A percentile compares a stretch with the other conserved stretches of the same genome.
These are phyloP conservation scores for Achatina immaculata DNA, from an alignment of 1,140 invertebrate species.

Conservation along the genomic window DNA sequence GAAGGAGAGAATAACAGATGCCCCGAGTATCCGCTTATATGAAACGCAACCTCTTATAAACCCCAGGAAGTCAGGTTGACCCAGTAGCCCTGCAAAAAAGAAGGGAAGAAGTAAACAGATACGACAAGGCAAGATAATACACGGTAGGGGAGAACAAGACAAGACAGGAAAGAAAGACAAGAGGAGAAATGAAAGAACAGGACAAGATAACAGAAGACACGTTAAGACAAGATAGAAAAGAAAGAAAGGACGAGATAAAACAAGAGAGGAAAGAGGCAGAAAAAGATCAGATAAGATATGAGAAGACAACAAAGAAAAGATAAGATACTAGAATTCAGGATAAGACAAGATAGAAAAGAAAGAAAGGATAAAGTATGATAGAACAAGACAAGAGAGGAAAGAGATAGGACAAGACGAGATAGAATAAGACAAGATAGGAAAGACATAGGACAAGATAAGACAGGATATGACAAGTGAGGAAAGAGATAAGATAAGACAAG, in stretches of 20 bases:
- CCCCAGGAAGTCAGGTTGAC: no score
- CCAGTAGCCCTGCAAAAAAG: no score
- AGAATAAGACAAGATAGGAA: background rate
- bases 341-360: background rate
- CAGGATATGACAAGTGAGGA: background rate
- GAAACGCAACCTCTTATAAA: no score
- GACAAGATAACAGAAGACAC: background rate
- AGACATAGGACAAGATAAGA: background rate
- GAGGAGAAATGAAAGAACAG: background rate
- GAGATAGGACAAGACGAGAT: no score
- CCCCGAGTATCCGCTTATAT: no score
- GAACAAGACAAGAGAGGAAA: background rate
- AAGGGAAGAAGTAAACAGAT: no score
- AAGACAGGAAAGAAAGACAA: background rate
- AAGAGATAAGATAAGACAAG: background rate
- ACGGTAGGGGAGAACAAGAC: background rate
- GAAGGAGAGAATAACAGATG: no score
- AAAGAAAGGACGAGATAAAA: background rate
- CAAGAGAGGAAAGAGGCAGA: background rate
- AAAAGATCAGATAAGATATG: no score
- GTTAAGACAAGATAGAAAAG: background rate
- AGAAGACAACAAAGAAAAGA: background rate
- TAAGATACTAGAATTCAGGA: no score
- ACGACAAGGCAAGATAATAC: no score
- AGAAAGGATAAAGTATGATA: background rate